Evolutionary conservation across 1,140 invertebrate genomes (phyloP), one percentile per base, ranked within the genome.

Genomic region (Thaumatotibia leucotreta): DNA sequence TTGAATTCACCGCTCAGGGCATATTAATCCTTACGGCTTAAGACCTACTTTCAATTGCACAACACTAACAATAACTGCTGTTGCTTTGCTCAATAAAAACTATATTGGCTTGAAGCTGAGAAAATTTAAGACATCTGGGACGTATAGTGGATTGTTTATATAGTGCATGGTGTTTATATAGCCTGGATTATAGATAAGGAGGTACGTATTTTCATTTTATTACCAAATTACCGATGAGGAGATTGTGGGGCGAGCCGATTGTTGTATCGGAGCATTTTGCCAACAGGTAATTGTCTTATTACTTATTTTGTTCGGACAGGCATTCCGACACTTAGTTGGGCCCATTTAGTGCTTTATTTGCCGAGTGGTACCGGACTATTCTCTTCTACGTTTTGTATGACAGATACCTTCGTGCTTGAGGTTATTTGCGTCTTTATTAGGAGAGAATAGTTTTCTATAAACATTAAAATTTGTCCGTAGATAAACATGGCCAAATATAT

Each of bases 191-290:
- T 84, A 85, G 88, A 91, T 91, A 91, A 91, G 85, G 66, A 66
- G 80, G 84, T 88, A 74, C 79, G 86, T 88, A 88, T 91, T 89
- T 90, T 89, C 88, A 86, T 88, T 91, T 91, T 91, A 91, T 91
- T 91, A 89, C 87, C 87, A 89, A 91, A 91, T 91, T 91, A 88
- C 88, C 88, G 88, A 91, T 91, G 82, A 80, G n/a, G 67, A 84
- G 88, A 91, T 91, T 83, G 81, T 67, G 75, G 33, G 67, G 74
- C 67, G 73, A 69, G 75, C 45, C 81, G 86, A 89, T 89, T 84
- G 82, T 79, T 74, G 78, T 84, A 88, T 91, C 86, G 71, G 67
- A 78, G 83, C 82, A 86, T 88, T 86, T 86, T 45, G 86, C 84
- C 84, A 88, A 83, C 80, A 84, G 78, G 83, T 85, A 84, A 82